These are phyloP conservation scores for Sarcophaga carnaria DNA, from an alignment of 2,888 invertebrate genomes.

Conservation along the genomic window DNA sequence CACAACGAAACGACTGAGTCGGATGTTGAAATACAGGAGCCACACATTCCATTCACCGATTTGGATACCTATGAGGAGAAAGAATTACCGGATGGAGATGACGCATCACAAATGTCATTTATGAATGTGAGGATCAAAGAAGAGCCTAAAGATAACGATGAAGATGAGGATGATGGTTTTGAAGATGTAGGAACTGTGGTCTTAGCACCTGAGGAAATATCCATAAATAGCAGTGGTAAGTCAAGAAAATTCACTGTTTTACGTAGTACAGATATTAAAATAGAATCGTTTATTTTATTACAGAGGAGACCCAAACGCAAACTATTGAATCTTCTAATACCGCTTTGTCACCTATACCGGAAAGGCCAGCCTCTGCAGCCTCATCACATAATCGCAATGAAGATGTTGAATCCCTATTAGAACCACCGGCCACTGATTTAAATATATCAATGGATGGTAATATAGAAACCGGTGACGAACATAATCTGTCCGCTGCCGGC, in stretches of 20 bases:
- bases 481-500: conserved; percentile 80
- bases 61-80: conserved; percentile 80
- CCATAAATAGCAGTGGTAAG: conserved; percentile 80
- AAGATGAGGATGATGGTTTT: conserved; percentile 81
- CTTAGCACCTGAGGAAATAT: conserved; percentile 78
- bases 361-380: conserved; percentile 82
- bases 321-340: conserved; percentile 77
- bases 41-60: conserved; percentile 81
- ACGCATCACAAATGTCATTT: conserved; percentile 76
- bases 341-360: conserved; percentile 73
- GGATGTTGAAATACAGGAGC: conserved; percentile 82
- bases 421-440: conserved; percentile 73
- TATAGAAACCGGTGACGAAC: conserved; percentile 85
- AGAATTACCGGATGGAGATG: conserved; percentile 73
- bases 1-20: conserved; percentile 76
- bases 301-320: conserved; percentile 79
- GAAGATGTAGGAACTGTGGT: conserved; percentile 81
- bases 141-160: conserved; percentile 86
- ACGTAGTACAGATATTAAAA: not conserved
- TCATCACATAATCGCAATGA: conserved; percentile 73
- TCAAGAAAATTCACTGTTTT: conserved; percentile 29
- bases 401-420: conserved; percentile 48
- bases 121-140: conserved; percentile 86
- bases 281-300: not conserved
- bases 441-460: conserved; percentile 88